Evolutionary conservation across 2,888 invertebrate species (phyloP).

Genomic region (Phragmatobia fuliginosa): DNA sequence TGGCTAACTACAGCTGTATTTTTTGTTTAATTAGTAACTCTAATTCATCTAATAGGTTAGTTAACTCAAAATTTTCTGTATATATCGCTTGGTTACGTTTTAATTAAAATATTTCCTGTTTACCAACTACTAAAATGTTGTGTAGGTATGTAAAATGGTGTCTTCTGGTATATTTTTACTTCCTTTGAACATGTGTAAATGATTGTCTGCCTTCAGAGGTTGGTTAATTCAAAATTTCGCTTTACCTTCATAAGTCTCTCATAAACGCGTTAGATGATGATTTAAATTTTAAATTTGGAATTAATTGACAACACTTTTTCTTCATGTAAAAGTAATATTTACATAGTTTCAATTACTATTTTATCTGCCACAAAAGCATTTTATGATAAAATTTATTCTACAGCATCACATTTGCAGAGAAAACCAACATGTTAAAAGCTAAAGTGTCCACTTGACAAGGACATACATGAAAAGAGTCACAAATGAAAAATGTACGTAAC

Average conservation of each 20-base stretch:
- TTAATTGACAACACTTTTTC: no score
- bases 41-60: no score
- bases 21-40: no score
- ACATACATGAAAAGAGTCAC: constrained; percentile 48
- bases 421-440: constrained; percentile 35
- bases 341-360: no score
- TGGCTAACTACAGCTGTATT: not conserved
- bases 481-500: constrained; percentile 54
- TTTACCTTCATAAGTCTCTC: no score
- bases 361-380: constrained; percentile 22
- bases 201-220: no score
- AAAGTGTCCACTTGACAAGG: constrained; percentile 55
- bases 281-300: no score
- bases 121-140: not conserved
- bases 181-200: not conserved
- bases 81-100: not conserved
- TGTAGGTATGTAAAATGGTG: not conserved
- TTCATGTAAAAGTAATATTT: no score
- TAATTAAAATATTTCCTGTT: not conserved
- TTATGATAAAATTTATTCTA: constrained; percentile 29
- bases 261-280: no score
- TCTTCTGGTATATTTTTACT: not conserved
- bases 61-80: no score
- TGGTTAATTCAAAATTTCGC: no score
- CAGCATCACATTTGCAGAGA: constrained; percentile 35